Evolutionary conservation across 2,113 vertebrate species (phyloP).

Genomic region (chimpanzee (Pan troglodytes)): DNA sequence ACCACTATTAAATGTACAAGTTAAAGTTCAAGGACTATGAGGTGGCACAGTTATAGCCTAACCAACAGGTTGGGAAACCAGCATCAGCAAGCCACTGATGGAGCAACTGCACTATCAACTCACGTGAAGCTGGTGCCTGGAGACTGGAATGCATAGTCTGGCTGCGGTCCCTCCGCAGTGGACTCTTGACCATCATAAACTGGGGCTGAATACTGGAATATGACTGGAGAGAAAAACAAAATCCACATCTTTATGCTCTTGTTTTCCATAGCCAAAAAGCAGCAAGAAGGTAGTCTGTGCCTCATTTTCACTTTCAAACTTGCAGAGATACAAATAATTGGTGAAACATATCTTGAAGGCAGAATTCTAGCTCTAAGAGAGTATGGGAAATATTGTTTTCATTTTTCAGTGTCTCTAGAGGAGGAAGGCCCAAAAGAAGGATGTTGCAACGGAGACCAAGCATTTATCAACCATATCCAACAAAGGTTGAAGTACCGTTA

Average conservation of each 20-base stretch:
- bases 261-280: neutral
- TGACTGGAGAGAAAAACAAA: neutral
- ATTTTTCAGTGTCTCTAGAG: neutral
- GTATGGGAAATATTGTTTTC: neutral
- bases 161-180: neutral
- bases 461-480: neutral
- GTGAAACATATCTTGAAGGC: neutral
- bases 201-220: neutral
- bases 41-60: no score
- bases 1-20: neutral
- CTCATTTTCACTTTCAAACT: neutral
- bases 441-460: neutral
- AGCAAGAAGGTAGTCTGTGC: neutral
- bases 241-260: accelerated
- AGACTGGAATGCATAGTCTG: neutral
- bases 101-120: neutral
- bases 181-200: neutral
- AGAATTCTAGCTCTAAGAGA: neutral
- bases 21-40: neutral
- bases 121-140: no score
- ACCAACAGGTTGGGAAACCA: neutral
- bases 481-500: neutral
- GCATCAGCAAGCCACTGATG: neutral
- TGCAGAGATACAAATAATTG: neutral
- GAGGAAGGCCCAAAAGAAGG: neutral